A percentile compares a stretch with the other conserved stretches of the same genome.
Conservation (phyloP, 1,140 invertebrate genomes). For the Leptoteleia sp. region DNA sequence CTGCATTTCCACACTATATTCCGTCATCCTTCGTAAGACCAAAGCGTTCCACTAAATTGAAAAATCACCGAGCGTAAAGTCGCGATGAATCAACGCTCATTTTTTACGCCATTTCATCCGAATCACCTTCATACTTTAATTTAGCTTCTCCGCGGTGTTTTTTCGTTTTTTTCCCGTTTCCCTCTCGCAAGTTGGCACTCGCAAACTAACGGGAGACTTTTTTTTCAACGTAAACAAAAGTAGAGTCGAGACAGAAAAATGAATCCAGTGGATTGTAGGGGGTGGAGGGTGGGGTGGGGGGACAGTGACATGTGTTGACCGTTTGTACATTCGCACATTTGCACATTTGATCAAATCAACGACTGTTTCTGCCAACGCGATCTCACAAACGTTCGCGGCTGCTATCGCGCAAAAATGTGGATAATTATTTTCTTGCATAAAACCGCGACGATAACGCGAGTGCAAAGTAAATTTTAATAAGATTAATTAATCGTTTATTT, state of each 20-base stretch:
- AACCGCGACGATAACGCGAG: conserved; percentile 7
- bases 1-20: not conserved
- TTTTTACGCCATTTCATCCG: conserved; percentile 9
- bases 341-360: not conserved
- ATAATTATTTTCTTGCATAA: conserved; percentile 28
- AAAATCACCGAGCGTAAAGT: conserved; percentile 7
- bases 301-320: too few species aligned
- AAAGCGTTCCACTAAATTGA: not conserved
- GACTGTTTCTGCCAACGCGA: conserved; percentile 2
- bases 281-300: too few species aligned
- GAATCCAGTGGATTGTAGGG: too few species aligned
- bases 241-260: too few species aligned
- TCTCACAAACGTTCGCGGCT: not conserved
- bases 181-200: conserved; percentile 12
- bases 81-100: conserved; percentile 12
- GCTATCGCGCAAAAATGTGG: conserved; percentile 20
- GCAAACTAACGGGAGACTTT: conserved; percentile 13
- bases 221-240: too few species aligned
- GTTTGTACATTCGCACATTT: too few species aligned
- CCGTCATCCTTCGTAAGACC: not conserved
- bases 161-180: too few species aligned
- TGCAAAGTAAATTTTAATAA: conserved; percentile 19
- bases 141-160: not conserved
- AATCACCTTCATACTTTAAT: conserved; percentile 33
- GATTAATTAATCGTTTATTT: conserved; percentile 28